phyloP scores from a whole-genome alignment of 2,113 vertebrate species.

The Turdus rufiventris region DNA sequence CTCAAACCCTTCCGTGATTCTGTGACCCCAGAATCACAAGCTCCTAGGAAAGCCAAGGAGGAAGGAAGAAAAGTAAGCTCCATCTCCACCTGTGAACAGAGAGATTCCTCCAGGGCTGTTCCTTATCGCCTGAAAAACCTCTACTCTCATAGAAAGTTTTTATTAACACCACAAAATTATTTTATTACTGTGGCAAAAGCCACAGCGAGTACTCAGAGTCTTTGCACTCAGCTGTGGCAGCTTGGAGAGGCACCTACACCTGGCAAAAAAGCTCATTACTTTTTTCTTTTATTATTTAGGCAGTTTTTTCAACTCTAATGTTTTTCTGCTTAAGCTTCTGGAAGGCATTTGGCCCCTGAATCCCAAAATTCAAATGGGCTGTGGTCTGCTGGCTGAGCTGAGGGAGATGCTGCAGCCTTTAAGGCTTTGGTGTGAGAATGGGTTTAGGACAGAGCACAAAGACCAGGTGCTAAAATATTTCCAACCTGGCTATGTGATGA shows the following conservation, averaged over 20 bases:
- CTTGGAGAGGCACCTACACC: background rate
- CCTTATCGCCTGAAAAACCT: background rate
- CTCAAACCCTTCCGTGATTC: background rate
- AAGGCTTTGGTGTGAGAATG: fast-evolving
- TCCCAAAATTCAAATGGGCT: background rate
- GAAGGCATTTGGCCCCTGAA: background rate
- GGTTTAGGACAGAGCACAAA: background rate
- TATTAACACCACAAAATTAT: background rate
- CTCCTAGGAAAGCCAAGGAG: background rate
- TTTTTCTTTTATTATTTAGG: background rate
- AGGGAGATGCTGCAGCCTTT: background rate
- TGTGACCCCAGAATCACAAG: background rate
- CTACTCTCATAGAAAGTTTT: background rate
- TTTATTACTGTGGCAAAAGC: background rate
- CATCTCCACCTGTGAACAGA: background rate
- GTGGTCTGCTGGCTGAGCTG: background rate
- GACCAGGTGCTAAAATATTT: background rate
- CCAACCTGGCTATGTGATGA: background rate
- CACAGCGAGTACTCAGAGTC: fast-evolving
- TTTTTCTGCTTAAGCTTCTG: background rate
- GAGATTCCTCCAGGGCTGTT: background rate
- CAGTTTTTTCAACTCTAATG: background rate
- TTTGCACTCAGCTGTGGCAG: background rate
- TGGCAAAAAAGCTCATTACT: background rate
- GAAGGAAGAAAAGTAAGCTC: background rate